These are phyloP conservation scores for Plecotus auritus DNA, from an alignment of 2,113 vertebrate species.

Conservation along the genomic window DNA sequence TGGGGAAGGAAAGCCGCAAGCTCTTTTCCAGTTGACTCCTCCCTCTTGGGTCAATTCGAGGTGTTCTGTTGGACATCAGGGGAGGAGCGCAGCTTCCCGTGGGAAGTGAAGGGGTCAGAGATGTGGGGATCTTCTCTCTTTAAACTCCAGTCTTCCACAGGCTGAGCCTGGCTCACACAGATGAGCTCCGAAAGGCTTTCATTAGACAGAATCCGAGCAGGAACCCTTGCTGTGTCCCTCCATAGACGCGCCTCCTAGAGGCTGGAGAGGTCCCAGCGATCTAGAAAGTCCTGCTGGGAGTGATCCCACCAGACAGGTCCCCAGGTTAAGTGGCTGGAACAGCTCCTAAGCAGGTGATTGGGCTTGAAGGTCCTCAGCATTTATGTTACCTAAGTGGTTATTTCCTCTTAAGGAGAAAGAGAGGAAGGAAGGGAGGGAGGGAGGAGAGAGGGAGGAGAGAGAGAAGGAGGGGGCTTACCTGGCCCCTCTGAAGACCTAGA, in stretches of 20 bases:
- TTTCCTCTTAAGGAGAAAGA: background rate
- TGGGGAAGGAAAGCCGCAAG: background rate
- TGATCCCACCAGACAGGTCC: background rate
- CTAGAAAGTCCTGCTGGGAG: background rate
- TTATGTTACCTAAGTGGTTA: background rate
- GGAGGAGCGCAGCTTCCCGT: background rate
- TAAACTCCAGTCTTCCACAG: background rate
- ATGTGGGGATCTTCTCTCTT: background rate
- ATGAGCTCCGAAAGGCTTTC: background rate
- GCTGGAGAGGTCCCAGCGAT: background rate
- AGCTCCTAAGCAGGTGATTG: background rate
- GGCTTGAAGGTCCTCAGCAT: accelerated
- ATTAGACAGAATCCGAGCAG: too few relatives aligned
- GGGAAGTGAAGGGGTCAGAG: background rate
- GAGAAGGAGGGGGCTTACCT: background rate
- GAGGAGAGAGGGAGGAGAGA: background rate
- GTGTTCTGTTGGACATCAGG: background rate
- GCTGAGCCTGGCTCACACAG: background rate
- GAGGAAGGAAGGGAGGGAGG: background rate
- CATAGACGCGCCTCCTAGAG: background rate
- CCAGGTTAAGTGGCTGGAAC: background rate
- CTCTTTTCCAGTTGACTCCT: background rate
- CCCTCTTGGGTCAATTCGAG: background rate
- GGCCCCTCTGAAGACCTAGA: background rate
- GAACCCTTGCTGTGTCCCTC: background rate